phyloP scores from a whole-genome alignment of 2,797 vertebrate genomes.

The Sebastes diploproa region DNA sequence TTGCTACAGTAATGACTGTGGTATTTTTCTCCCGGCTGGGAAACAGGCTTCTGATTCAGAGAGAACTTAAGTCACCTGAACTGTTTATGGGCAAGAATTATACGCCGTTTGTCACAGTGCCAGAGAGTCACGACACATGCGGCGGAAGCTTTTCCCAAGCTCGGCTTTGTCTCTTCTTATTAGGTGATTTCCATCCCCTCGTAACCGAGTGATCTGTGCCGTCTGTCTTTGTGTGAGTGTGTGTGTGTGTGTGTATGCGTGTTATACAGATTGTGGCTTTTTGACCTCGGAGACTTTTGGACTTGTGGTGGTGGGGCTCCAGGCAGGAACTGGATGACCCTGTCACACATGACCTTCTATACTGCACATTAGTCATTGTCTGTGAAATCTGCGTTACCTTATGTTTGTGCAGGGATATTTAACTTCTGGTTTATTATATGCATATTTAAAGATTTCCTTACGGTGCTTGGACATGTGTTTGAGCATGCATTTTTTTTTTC shows the following conservation, averaged over 20 bases:
- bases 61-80: constrained; percentile 22
- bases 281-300: constrained; percentile 66
- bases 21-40: constrained; percentile 16
- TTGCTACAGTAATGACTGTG: constrained; percentile 3
- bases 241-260: not conserved
- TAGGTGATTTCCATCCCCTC: constrained; percentile 59
- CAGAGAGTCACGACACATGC: constrained; percentile 27
- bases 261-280: constrained; percentile 59
- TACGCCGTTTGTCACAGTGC: constrained; percentile 9
- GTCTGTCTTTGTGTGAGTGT: constrained; percentile 42
- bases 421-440: not conserved
- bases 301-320: constrained; percentile 35
- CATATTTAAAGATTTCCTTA: not conserved
- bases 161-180: constrained; percentile 68
- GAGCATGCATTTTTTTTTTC: not conserved
- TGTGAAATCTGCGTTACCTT: not conserved
- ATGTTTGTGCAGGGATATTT: not conserved
- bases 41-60: not conserved
- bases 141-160: constrained; percentile 36
- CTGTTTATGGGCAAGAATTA: constrained; percentile 25
- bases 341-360: not conserved
- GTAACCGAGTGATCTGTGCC: constrained; percentile 49
- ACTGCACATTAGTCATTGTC: not conserved
- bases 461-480: not conserved
- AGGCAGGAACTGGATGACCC: constrained; percentile 22